Percentiles rank a stretch among this genome's conserved stretches.
Conservation (phyloP, 2,888 invertebrate genomes). For the Zeuzera pyrina region DNA sequence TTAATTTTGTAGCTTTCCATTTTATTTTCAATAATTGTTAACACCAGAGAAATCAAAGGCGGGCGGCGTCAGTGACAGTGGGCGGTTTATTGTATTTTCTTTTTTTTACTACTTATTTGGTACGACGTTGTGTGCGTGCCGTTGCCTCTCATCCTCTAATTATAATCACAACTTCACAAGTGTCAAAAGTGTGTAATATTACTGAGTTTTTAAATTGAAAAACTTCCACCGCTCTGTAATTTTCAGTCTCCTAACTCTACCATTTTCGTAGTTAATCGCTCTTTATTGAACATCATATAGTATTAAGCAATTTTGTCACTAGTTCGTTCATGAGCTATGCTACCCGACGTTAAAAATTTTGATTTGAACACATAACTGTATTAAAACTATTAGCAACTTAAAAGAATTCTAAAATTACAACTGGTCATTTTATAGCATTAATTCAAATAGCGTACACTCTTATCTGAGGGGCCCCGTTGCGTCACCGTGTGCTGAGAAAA, state of each 20-base stretch:
- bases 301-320: too few species aligned
- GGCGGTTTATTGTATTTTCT: slow-evolving; percentile 18
- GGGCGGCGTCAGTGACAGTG: slow-evolving; percentile 20
- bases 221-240: slow-evolving; percentile 1
- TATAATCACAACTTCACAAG: too few species aligned
- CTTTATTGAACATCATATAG: too few species aligned
- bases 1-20: too few species aligned
- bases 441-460: slow-evolving; percentile 31
- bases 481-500: slow-evolving; percentile 51
- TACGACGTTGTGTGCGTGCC: slow-evolving; percentile 28
- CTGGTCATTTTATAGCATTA: slow-evolving; percentile 36
- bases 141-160: slow-evolving; percentile 23
- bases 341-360: too few species aligned
- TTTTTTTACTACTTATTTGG: slow-evolving; percentile 19
- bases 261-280: too few species aligned
- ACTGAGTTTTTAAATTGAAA: slow-evolving; percentile 3
- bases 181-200: slow-evolving; percentile 2
- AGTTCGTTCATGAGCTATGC: too few species aligned
- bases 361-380: too few species aligned
- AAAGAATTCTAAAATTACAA: slow-evolving; percentile 32
- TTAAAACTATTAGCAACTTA: too few species aligned
- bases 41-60: too few species aligned
- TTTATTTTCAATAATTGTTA: too few species aligned
- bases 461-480: slow-evolving; percentile 51
- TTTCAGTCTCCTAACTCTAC: too few species aligned